Evolutionary conservation across 1,140 invertebrate genomes (phyloP), one percentile per base, ranked within the genome.

Genomic region (Sycophaga agraensis): DNA sequence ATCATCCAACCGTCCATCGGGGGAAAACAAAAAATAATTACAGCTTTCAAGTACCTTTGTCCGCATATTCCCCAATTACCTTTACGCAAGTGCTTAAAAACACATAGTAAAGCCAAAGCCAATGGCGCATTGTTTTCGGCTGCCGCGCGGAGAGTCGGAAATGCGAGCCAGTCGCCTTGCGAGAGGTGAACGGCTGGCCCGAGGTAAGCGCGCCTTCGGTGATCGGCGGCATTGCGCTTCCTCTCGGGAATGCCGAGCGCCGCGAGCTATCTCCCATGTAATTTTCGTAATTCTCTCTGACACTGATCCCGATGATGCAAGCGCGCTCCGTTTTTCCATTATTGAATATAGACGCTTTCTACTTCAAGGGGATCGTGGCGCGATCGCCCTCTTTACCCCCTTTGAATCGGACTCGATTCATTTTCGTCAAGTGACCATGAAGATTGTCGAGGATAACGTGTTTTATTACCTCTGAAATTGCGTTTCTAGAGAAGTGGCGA

Each of bases 271-370:
- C 5, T 8, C 12, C n/a, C 34, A 9, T 17, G 46, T 34, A 42
- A 54, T 60, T 53, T 53, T 45, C 28, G 49, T 53, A 53, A 60
- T 60, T 50, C 21, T 4, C 21, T 45, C 39, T 46, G 49, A 54
- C 58, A 60, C 58, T 60, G 49, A 53, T 60, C 49, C 17, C 58
- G 26, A 60, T 60, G 39, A 60, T 60, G 50, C 31, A 54, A 53
- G 6, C 21, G 0, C 26, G 40, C 24, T 42, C 28, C 28, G 5
- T 54, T 28, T 58, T 22, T 19, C 12, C n/a, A 1, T 34, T 26
- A 51, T 35, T 59, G 35, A 40, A 45, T 40, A 39, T 22, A 43
- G n/a, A 19, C 11, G 26, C 26, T 26, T 26, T 26, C 19, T 14
- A 59, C 34, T 59, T 51, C 57, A 43, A 51, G 46, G 46, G 48